Base-by-base conservation (phyloP, 1,140 invertebrate genomes). In the Drosophila ohnishii region DNA sequence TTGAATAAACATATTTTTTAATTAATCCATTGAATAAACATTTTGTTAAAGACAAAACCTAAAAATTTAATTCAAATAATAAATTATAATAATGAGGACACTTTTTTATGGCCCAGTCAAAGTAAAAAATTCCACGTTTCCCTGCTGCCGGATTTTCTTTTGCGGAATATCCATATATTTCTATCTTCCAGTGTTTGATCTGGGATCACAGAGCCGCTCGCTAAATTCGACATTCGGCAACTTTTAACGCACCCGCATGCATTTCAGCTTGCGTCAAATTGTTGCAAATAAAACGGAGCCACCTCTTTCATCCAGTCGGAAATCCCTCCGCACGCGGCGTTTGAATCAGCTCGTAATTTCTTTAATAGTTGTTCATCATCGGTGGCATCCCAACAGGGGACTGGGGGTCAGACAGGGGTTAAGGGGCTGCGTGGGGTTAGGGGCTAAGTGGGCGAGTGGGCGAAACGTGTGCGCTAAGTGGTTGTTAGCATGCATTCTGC, bases 231-330 rank as follows among this genome's bases (percentile, higher is more conserved):
- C 65, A 71, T 81, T 86, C 65, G 75, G 76, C 80, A 83, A 87
- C 75, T 86, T 88, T 86, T 79, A 87, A 77, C 83, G 83, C 82
- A 79, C 83, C 79, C 83, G 84, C 83, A 87, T 88, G 79, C 79
- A 79, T 70, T 83, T 63, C 56, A 51, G 58, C 79, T 86, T 86
- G 83, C 83, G 71, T 87, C 83, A 76, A 86, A 86, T 79, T 87
- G 79, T 83, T 87, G 79, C 83, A 87, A 87, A 86, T 87, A 86
- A 87, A 87, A 79, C 72, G 53, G 40, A 25, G 40, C 34, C 37
- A 35, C 34, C 47, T 37, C 11, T 44, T 65, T 40, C 22, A 51
- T 25, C 35, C 44, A 40, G 32, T 51, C 28, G 13, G 13, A 25
- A 22, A 30, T 39, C 28, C 67, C 35, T 0, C 40, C 37, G 34